Base-by-base conservation (phyloP, 2,888 invertebrate species). In the Liodrosophila aerea region DNA sequence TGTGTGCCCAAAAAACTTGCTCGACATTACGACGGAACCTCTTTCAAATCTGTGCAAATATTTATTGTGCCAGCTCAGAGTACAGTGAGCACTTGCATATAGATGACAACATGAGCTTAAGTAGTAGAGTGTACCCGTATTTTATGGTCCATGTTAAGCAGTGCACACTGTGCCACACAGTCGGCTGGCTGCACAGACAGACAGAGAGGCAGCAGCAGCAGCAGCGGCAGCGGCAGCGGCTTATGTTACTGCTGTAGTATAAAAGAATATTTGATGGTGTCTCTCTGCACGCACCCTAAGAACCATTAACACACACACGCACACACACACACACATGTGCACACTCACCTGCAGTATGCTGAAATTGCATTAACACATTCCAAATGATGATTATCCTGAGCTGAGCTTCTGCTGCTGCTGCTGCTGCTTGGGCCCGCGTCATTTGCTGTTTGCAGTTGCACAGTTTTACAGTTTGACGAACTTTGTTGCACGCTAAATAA, bases 381-480 rank as follows among this genome's bases (percentile, higher is more conserved):
- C 62, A 76, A 70, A 66, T 64, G 75, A 71, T 78, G 73, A 71
- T 78, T 78, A 78, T 76, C 62, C 64, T 57, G n/a, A n/a, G 54
- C 53, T 52, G 49, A 64, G 52, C 59, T 64, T 13, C 58, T 56
- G 13, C 4, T 8, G 46, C 56, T 56, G 16, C 58, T 44, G 9
- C 11, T 40, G 29, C 30, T n/a, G n/a, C n/a, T 16, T 22, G 2
- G 22, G 3, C 22, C 22, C 22, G 22, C 22, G 22, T 22, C 22
- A 22, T 22, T 22, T 37, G 37, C 15, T 37, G 37, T 37, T 37
- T 13, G 15, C 64, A 85, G n/a, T n/a, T n/a, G n/a, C n/a, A n/a
- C n/a, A n/a, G n/a, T n/a, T n/a, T n/a, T n/a, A n/a, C n/a, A n/a
- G 85, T 81, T 81, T 81, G 81, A 81, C 86, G 86, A 83, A 85